These are phyloP conservation scores for Acanthurus tractus DNA, from an alignment of 2,797 vertebrate species.

Conservation along the genomic window DNA sequence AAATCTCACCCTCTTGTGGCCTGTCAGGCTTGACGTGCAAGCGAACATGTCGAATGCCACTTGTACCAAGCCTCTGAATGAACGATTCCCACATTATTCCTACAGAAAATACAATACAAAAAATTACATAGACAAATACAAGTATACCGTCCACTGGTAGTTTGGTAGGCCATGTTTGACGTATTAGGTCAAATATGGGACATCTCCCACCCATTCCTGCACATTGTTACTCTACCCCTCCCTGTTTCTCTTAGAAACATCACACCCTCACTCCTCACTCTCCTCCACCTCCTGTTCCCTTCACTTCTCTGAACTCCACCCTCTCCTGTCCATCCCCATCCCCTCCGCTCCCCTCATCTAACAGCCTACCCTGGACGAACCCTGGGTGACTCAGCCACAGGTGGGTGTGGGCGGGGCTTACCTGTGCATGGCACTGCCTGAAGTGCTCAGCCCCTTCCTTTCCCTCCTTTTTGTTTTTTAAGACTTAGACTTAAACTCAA, in stretches of 20 bases:
- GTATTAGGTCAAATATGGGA: slow-evolving; percentile 67
- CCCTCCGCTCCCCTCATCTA: slow-evolving; percentile 82
- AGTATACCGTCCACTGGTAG: slow-evolving; percentile 29
- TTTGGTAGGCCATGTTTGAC: slow-evolving; percentile 66
- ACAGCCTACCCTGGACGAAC: slow-evolving; percentile 95
- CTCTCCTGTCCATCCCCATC: slow-evolving; percentile 41
- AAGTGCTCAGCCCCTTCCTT: slow-evolving; percentile 72
- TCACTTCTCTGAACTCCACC: slow-evolving; percentile 61
- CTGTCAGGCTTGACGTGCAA: slow-evolving; percentile 44
- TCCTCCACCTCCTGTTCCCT: slow-evolving; percentile 78
- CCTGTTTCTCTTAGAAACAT: slow-evolving; percentile 63
- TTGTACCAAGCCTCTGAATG: slow-evolving; percentile 1
- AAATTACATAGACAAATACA: neutral
- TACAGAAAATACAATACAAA: neutral
- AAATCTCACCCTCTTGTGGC: slow-evolving; percentile 73
- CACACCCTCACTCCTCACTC: slow-evolving; percentile 69
- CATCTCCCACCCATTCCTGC: slow-evolving; percentile 65
- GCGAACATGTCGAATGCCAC: slow-evolving; percentile 25
- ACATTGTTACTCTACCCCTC: slow-evolving; percentile 57
- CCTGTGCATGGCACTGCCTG: slow-evolving; percentile 87
- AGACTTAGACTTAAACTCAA: neutral
- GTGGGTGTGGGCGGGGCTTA: slow-evolving; percentile 88
- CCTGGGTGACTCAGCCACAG: slow-evolving; percentile 92
- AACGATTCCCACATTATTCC: neutral
- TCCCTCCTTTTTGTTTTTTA: slow-evolving; percentile 5